phyloP scores from a whole-genome alignment of 2,888 invertebrate genomes.

The Hirudinaria manillensis region DNA sequence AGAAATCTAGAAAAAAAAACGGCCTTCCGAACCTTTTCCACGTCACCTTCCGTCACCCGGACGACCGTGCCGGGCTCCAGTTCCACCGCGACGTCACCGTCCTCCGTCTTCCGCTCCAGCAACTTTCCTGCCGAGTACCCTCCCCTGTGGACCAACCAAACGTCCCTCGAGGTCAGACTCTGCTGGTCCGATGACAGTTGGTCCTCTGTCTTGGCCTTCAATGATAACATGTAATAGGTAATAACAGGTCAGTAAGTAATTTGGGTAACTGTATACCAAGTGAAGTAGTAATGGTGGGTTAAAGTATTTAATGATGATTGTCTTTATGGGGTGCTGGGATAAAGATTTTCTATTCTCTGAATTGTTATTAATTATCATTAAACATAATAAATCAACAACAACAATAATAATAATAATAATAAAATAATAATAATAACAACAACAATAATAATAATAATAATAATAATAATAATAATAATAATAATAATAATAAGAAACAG shows the following conservation, averaged over 20 bases:
- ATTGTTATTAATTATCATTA: too few species aligned
- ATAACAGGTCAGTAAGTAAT: neutral
- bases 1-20: neutral
- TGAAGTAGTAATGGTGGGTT: neutral
- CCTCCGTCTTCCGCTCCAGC: conserved; percentile 36
- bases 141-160: conserved; percentile 87
- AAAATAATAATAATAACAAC: neutral
- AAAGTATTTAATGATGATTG: too few species aligned
- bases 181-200: conserved; percentile 64
- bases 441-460: neutral
- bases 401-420: neutral
- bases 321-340: too few species aligned
- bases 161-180: conserved; percentile 67
- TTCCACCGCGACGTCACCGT: conserved; percentile 66
- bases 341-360: too few species aligned
- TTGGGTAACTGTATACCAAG: neutral
- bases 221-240: conserved; percentile 37
- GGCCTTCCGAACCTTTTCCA: conserved; percentile 69
- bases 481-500: neutral
- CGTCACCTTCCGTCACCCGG: conserved; percentile 87
- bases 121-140: conserved; percentile 70
- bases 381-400: too few species aligned
- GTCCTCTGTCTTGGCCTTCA: conserved; percentile 67
- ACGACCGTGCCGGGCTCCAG: conserved; percentile 75
- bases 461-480: conserved; percentile 14